Evolutionary conservation across 2,888 invertebrate genomes (phyloP).

Genomic region (Heliconius erato): DNA sequence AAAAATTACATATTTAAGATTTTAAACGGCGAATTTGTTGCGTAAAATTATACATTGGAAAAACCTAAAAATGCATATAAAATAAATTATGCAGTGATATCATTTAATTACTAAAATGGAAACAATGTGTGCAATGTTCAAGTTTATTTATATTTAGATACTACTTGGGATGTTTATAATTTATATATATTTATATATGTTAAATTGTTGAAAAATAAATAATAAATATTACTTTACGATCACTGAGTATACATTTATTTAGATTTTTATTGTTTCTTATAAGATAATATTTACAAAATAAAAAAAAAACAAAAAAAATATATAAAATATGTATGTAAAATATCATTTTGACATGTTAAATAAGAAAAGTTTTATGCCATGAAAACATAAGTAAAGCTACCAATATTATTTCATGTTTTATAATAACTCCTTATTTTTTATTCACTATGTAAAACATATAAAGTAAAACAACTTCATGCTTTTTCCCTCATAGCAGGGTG

Average conservation of each 20-base stretch:
- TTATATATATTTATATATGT: constrained; percentile 45
- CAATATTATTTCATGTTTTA: background rate
- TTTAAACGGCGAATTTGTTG: background rate
- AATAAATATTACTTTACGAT: constrained; percentile 39
- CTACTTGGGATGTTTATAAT: constrained; percentile 48
- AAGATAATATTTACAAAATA: constrained; percentile 2
- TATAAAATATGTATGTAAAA: constrained; percentile 13
- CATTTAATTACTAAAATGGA: background rate
- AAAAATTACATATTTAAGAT: background rate
- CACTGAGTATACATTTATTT: constrained; percentile 34
- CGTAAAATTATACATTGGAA: background rate
- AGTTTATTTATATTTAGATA: constrained; percentile 57
- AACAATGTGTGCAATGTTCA: constrained; percentile 55
- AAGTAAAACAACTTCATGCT: background rate
- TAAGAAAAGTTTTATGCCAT: background rate
- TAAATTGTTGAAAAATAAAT: constrained; percentile 50
- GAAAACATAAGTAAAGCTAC: constrained; percentile 7
- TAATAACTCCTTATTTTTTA: constrained; percentile 24
- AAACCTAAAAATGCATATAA: background rate
- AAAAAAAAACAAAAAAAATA: constrained; percentile 35
- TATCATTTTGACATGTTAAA: constrained; percentile 14
- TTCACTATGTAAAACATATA: constrained; percentile 36
- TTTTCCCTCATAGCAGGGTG: background rate
- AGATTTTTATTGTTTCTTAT: constrained; percentile 13
- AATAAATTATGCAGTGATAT: background rate